Conservation (phyloP, 2,113 vertebrate species). For the Epinephelus fuscoguttatus region DNA sequence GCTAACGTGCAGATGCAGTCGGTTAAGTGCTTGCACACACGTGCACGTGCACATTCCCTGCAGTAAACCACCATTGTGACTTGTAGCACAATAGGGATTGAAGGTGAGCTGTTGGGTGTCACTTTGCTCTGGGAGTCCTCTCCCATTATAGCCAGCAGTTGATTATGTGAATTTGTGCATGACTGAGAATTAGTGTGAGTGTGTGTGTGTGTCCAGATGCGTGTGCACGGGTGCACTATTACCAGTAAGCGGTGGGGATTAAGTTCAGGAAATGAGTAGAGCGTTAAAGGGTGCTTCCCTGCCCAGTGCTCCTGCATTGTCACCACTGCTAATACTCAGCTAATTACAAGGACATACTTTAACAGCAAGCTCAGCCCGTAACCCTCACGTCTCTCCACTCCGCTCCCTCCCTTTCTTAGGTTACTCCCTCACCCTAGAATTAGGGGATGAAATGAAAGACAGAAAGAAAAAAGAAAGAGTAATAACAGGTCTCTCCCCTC, state of each 20-base stretch:
- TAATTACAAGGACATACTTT: constrained; percentile 86
- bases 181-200: constrained; percentile 48
- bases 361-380: constrained; percentile 76
- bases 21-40: constrained; percentile 12
- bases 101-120: constrained; percentile 70
- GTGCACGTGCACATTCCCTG: constrained; percentile 28
- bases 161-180: constrained; percentile 67
- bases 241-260: constrained; percentile 81
- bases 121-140: constrained; percentile 60
- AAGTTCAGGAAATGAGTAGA: constrained; percentile 85
- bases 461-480: constrained; percentile 75
- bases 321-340: constrained; percentile 80
- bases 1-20: constrained; percentile 52
- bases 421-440: constrained; percentile 76
- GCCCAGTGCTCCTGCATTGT: constrained; percentile 77
- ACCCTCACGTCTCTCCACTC: constrained; percentile 61
- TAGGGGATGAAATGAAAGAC: constrained; percentile 72
- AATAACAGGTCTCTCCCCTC: constrained; percentile 75
- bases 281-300: constrained; percentile 80
- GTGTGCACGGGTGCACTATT: constrained; percentile 67
- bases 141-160: constrained; percentile 69
- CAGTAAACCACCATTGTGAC: constrained; percentile 62
- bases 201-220: constrained; percentile 59
- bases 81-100: constrained; percentile 68
- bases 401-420: constrained; percentile 72